phyloP scores from a whole-genome alignment of 2,888 invertebrate genomes.

The Dusona sp. region DNA sequence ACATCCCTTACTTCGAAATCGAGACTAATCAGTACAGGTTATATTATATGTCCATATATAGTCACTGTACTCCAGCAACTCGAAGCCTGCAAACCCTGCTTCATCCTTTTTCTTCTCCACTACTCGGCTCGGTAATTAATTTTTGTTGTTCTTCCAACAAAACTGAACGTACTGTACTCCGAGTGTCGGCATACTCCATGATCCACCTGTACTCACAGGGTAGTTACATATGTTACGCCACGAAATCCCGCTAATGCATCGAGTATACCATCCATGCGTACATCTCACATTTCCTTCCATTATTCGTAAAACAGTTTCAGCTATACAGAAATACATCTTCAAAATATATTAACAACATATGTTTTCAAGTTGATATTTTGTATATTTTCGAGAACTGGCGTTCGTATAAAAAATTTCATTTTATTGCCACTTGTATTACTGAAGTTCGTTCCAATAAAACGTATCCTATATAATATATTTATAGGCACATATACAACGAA shows the following conservation, averaged over 20 bases:
- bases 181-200: conserved; percentile 28
- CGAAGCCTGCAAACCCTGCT: conserved; percentile 27
- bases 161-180: conserved; percentile 19
- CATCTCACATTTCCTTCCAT: conserved; percentile 8
- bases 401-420: too few relatives aligned
- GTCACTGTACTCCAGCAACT: neutral
- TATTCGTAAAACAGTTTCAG: neutral
- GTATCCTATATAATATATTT: too few relatives aligned
- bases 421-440: too few relatives aligned
- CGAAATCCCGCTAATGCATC: conserved; percentile 50
- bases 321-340: too few relatives aligned
- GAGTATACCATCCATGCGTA: conserved; percentile 7
- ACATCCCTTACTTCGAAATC: conserved; percentile 4
- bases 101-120: conserved; percentile 35
- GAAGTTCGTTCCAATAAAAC: too few relatives aligned
- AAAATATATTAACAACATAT: neutral
- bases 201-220: conserved; percentile 13
- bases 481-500: too few relatives aligned
- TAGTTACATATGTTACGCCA: conserved; percentile 37
- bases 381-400: too few relatives aligned
- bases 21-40: conserved; percentile 11
- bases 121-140: conserved; percentile 51
- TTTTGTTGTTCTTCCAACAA: conserved; percentile 39
- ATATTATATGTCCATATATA: conserved; percentile 11
- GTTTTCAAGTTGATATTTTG: neutral